Percentiles rank a stretch among this genome's conserved stretches.
These are phyloP conservation scores for Pachyramphus minor DNA, from an alignment of 2,113 vertebrate species.

Conservation along the genomic window DNA sequence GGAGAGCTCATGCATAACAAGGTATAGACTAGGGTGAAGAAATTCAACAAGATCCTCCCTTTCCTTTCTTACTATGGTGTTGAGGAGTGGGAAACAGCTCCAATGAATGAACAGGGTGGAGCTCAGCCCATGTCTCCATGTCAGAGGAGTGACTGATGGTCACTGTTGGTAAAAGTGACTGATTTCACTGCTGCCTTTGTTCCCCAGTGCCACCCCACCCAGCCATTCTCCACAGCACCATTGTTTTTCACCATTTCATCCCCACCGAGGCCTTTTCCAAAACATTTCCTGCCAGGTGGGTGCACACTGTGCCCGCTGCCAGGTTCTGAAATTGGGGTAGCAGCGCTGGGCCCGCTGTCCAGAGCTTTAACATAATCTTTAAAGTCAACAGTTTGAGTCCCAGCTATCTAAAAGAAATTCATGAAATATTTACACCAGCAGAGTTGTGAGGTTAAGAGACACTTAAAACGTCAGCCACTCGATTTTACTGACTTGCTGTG, in stretches of 20 bases:
- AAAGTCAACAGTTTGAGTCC: not conserved
- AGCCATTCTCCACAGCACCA: not conserved
- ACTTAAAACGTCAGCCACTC: constrained; percentile 66
- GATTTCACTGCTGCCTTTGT: not conserved
- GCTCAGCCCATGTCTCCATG: not conserved
- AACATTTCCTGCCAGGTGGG: not conserved
- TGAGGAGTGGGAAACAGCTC: not conserved
- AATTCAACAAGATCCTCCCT: not conserved
- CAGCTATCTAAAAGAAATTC: not conserved
- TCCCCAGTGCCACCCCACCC: not conserved
- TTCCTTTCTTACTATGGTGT: not conserved
- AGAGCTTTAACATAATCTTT: not conserved
- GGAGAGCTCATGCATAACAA: not conserved
- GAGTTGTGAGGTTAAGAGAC: constrained; percentile 52
- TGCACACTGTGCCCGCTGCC: fast-evolving
- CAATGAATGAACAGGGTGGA: not conserved
- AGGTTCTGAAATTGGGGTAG: not conserved
- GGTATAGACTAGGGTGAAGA: not conserved
- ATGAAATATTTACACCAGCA: constrained; percentile 26
- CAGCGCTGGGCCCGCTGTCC: not conserved
- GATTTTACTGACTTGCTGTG: constrained; percentile 55
- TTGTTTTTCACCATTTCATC: not conserved
- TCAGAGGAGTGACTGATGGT: not conserved
- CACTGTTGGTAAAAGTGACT: not conserved
- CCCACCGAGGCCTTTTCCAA: not conserved